Percentiles rank a stretch among this genome's conserved stretches.
Evolutionary conservation across 1,140 invertebrate species (phyloP).

Genomic region (Delia radicum): DNA sequence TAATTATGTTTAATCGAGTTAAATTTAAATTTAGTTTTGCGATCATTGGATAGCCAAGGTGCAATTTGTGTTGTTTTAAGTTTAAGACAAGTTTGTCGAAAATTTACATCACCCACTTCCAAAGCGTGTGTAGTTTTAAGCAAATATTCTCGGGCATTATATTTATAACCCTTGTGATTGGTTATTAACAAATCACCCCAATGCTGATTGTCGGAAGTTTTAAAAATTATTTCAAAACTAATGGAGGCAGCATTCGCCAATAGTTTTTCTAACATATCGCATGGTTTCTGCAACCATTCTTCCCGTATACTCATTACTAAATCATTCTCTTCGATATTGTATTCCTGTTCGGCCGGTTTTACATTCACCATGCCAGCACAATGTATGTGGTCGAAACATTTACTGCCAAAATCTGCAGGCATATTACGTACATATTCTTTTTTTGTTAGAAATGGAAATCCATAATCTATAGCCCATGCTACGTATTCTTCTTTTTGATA

Average conservation of each 20-base stretch:
- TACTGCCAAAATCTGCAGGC: not conserved
- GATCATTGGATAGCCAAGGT: conserved; percentile 28
- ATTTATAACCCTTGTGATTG: conserved; percentile 16
- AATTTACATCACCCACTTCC: not conserved
- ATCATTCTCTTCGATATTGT: conserved; percentile 5
- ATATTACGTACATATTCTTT: conserved; percentile 20
- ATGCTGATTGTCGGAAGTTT: not conserved
- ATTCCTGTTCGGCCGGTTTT: conserved; percentile 22
- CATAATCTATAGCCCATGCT: conserved; percentile 30
- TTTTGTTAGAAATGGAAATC: conserved; percentile 29
- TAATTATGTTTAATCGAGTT: conserved; percentile 8
- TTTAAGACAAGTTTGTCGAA: not conserved
- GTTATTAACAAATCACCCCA: conserved; percentile 26
- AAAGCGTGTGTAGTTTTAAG: conserved; percentile 10
- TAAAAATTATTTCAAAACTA: conserved; percentile 14
- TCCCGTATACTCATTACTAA: not conserved
- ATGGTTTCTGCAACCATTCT: conserved; percentile 23
- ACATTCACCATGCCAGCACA: conserved; percentile 23
- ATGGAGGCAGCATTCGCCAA: conserved; percentile 21
- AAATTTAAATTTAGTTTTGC: conserved; percentile 25
- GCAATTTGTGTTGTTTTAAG: conserved; percentile 12
- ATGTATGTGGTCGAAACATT: conserved; percentile 3
- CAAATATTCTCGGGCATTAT: conserved; percentile 15
- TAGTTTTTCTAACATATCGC: conserved; percentile 24
- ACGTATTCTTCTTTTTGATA: conserved; percentile 23